Conservation (phyloP, 37 sponge, comb jelly and placozoan genomes). For the Corticium candelabrum region DNA sequence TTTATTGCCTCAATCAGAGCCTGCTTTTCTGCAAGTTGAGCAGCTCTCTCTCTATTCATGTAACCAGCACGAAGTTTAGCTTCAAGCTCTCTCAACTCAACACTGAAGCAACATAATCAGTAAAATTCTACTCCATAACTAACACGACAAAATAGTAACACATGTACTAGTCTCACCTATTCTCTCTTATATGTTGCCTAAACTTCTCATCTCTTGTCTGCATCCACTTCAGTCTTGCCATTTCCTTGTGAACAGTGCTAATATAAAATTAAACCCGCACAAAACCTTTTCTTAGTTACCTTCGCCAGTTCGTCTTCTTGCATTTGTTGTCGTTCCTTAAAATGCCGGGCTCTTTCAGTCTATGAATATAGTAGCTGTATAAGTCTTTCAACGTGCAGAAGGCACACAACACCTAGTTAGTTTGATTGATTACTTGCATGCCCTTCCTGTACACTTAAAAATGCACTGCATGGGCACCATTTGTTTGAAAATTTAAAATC, state of each 20-base stretch:
- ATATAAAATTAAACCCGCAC: background rate
- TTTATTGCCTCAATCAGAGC: slow-evolving; percentile 34
- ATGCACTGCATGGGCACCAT: no score
- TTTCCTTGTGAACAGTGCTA: no score
- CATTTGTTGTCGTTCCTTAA: slow-evolving; percentile 57
- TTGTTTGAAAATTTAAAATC: no score
- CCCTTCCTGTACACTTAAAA: no score
- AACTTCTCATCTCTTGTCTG: slow-evolving; percentile 55
- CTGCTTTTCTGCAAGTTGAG: slow-evolving; percentile 89
- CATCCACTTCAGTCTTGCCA: slow-evolving; percentile 70
- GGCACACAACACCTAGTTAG: no score
- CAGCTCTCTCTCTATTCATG: slow-evolving; percentile 95
- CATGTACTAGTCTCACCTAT: slow-evolving; percentile 60
- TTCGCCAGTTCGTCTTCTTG: slow-evolving; percentile 80
- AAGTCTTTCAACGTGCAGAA: no score
- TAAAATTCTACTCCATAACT: no score
- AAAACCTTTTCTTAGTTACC: slow-evolving; percentile 6
- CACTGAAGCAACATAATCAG: slow-evolving; percentile 43
- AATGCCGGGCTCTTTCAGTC: slow-evolving; percentile 34
- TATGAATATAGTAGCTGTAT: no score
- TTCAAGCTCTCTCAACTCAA: slow-evolving; percentile 85
- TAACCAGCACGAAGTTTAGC: slow-evolving; percentile 88
- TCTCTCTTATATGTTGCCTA: slow-evolving; percentile 85
- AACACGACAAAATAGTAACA: no score
- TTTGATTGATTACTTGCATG: no score